A percentile compares a stretch with the other conserved stretches of the same genome.
phyloP scores from a whole-genome alignment of 2,113 vertebrate species.

The Odontophorus gujanensis region DNA sequence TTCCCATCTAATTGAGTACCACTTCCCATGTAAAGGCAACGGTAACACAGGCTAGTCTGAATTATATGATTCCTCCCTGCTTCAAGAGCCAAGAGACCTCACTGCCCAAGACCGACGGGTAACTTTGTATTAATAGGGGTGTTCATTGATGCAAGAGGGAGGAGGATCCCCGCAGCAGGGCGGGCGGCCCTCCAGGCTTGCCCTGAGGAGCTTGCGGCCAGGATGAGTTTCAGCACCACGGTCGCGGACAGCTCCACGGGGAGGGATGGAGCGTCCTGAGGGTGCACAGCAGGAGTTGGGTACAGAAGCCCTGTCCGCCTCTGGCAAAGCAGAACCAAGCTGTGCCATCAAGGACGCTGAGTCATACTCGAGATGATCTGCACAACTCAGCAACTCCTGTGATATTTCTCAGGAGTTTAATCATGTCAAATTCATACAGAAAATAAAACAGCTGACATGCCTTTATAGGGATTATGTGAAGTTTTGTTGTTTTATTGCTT shows the following conservation, averaged over 20 bases:
- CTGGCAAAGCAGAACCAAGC: background rate
- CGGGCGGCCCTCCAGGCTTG: background rate
- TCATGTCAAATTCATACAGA: background rate
- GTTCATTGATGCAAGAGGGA: background rate
- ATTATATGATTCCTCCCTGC: background rate
- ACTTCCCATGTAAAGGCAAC: background rate
- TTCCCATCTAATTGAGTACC: background rate
- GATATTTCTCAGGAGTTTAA: background rate
- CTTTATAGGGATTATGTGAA: background rate
- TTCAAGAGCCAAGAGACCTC: background rate
- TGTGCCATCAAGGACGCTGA: background rate
- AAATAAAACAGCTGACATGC: background rate
- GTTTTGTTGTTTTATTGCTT: too few relatives aligned
- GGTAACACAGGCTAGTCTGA: background rate
- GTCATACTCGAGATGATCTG: background rate
- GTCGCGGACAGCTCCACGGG: background rate
- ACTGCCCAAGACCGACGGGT: background rate
- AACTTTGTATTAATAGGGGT: background rate
- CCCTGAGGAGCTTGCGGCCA: background rate
- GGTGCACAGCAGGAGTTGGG: background rate
- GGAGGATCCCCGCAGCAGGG: fast-evolving
- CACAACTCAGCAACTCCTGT: background rate
- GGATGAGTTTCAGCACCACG: background rate
- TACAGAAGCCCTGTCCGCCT: too few relatives aligned
- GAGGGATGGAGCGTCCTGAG: background rate